These are phyloP conservation scores for Strigamia crassipes DNA, from an alignment of 2,888 invertebrate genomes.

Conservation along the genomic window DNA sequence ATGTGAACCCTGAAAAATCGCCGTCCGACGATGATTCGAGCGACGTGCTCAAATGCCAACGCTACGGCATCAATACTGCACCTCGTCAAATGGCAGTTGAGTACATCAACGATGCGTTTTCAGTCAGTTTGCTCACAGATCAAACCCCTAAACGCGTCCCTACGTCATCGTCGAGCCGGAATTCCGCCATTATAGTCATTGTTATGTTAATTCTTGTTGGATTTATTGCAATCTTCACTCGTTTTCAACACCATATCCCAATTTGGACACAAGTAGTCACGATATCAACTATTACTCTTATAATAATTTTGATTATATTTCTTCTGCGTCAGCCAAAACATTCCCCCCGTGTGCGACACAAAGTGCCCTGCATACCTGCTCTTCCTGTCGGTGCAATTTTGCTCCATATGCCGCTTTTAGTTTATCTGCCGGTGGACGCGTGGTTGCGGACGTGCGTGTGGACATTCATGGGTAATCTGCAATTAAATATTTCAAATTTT, in stretches of 20 bases:
- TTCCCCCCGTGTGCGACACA: slow-evolving; percentile 48
- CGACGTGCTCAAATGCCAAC: neutral
- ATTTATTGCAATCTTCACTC: slow-evolving; percentile 39
- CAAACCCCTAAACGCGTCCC: slow-evolving; percentile 49
- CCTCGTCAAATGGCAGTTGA: slow-evolving; percentile 48
- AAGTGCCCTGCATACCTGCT: slow-evolving; percentile 52
- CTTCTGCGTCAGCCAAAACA: slow-evolving; percentile 51
- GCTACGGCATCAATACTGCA: neutral
- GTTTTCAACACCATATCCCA: neutral
- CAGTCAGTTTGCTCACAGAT: slow-evolving; percentile 50
- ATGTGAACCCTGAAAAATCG: neutral
- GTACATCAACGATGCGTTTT: slow-evolving; percentile 47
- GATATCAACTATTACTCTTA: neutral
- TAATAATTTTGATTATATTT: slow-evolving; percentile 41
- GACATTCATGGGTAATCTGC: slow-evolving; percentile 51
- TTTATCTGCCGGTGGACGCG: slow-evolving; percentile 51
- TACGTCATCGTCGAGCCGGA: slow-evolving; percentile 48
- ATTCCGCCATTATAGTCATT: slow-evolving; percentile 45
- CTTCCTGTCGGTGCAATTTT: slow-evolving; percentile 52
- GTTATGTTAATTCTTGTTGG: slow-evolving; percentile 49
- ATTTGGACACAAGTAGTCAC: slow-evolving; percentile 13
- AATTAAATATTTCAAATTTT: neutral
- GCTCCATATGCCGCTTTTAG: slow-evolving; percentile 52
- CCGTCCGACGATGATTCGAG: neutral
- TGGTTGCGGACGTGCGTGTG: slow-evolving; percentile 52